Conservation (phyloP, 2,797 vertebrate genomes). For the Phyllotis vaccarum region DNA sequence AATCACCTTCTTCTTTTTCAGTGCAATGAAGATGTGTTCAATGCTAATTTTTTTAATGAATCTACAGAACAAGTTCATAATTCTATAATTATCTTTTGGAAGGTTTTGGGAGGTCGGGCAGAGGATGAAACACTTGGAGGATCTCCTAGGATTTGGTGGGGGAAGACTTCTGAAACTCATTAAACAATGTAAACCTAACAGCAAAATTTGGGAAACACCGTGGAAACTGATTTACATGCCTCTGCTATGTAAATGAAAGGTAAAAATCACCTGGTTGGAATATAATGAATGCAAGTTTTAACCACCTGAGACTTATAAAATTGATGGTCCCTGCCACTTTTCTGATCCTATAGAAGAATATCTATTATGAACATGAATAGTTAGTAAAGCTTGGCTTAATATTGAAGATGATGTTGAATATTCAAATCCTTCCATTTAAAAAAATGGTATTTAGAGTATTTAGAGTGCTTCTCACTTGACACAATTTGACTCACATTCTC, state of each 20-base stretch:
- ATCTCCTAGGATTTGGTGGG: background rate
- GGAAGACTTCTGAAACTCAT: slow-evolving; percentile 25
- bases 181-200: slow-evolving; percentile 2
- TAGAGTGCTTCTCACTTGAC: slow-evolving; percentile 50
- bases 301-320: background rate
- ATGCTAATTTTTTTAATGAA: background rate
- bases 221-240: background rate
- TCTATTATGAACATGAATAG: background rate
- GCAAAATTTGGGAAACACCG: slow-evolving; percentile 2
- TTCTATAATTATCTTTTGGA: slow-evolving; percentile 34
- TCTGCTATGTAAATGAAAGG: background rate
- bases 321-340: background rate
- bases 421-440: slow-evolving; percentile 33
- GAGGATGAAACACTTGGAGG: background rate
- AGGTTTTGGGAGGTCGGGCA: background rate
- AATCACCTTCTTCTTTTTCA: slow-evolving; percentile 29
- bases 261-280: background rate
- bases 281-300: background rate
- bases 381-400: background rate
- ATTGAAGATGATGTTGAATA: background rate
- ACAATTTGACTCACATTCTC: slow-evolving; percentile 40
- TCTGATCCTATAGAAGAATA: background rate
- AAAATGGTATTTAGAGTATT: background rate
- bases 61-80: background rate
- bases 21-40: background rate